Evolutionary conservation across 2,113 vertebrate species (phyloP).

Genomic region (Nycticorax nycticorax): DNA sequence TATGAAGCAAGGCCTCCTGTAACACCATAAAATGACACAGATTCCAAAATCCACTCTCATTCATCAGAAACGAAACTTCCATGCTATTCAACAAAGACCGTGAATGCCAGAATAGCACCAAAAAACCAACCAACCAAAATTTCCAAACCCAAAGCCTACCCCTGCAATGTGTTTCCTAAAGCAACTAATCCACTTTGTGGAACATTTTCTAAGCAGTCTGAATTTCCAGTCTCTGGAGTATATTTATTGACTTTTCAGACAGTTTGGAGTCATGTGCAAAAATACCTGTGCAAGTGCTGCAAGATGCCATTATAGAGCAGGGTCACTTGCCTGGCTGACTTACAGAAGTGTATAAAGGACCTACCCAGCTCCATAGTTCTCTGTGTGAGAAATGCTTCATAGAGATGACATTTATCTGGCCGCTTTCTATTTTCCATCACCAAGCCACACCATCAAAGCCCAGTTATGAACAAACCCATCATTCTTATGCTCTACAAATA

Average conservation of each 20-base stretch:
- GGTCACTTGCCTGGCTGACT: not conserved
- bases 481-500: not conserved
- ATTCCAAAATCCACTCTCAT: not conserved
- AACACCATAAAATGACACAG: not conserved
- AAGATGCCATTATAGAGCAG: not conserved
- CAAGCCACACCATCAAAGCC: not conserved
- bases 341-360: not conserved
- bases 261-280: not conserved
- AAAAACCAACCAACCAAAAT: not conserved
- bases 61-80: not conserved
- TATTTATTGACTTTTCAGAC: not conserved
- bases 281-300: rapidly evolving
- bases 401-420: not conserved
- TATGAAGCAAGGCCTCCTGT: not conserved
- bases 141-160: not conserved
- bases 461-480: not conserved
- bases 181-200: not conserved
- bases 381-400: not conserved
- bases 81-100: not conserved
- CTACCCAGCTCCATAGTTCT: not conserved
- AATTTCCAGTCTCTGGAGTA: not conserved
- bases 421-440: not conserved
- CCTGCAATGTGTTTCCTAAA: not conserved
- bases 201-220: not conserved
- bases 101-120: not conserved